Evolutionary conservation across 1,140 invertebrate genomes (phyloP), one percentile per base, ranked within the genome.

Genomic region (Hermatobates lingyangjiaoensis): DNA sequence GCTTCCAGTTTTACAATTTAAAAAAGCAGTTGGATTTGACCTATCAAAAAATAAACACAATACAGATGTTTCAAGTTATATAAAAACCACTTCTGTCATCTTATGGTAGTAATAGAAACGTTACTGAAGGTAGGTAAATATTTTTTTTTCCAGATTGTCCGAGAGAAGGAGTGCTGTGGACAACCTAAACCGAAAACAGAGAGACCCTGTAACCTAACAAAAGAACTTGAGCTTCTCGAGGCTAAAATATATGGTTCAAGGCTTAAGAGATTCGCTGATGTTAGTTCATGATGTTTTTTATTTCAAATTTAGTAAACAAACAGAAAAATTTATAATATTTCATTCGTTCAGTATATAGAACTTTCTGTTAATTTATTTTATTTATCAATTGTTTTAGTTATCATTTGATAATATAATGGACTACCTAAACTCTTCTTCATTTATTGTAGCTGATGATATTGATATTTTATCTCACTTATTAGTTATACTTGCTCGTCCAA

Each of bases 81-180:
- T n/a, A n/a, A n/a, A n/a, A n/a, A n/a, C n/a, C n/a, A n/a, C n/a
- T n/a, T 39, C 30, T 40, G 48, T 50, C 4, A 30, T 50, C 7
- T 50, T 30, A 18, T 39, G 38, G 48, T 14, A 38, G 23, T 27
- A 30, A 18, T 39, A 12, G 7, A 38, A 50, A 18, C 30, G 42
- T n/a, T 26, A 30, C 42, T 30, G 27, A 7, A 50, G 30, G 15
- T 24, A n/a, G n/a, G n/a, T n/a, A n/a, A n/a, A n/a, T n/a, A n/a
- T n/a, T n/a, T n/a, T n/a, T n/a, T 38, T 15, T n/a, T 18, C 2
- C 30, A 54, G 40, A 25, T 54, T 26, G 53, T 54, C 15, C 50
- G 27, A 24, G 53, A 54, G 27, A 50, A 42, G 15, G 53, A 54
- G 34, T 54, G 53, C 28, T 20, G 25, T 25, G n/a, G 20, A 15